These are phyloP conservation scores for Cheilosia scutellata DNA, from an alignment of 2,888 invertebrate species.

Conservation along the genomic window DNA sequence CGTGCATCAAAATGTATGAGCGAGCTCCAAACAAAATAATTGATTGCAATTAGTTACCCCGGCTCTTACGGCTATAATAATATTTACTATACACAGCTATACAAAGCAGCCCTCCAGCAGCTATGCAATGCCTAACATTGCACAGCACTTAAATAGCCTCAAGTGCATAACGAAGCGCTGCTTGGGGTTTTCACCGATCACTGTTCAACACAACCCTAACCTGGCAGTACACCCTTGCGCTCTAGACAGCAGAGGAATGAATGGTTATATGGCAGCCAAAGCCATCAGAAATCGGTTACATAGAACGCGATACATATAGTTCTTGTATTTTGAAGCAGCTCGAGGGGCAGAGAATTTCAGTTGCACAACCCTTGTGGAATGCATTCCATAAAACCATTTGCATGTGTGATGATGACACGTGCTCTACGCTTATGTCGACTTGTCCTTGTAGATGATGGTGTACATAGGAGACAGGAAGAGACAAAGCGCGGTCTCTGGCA, in stretches of 20 bases:
- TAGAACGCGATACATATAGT: slow-evolving; percentile 10
- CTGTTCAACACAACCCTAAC: slow-evolving; percentile 29
- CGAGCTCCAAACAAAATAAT: slow-evolving; percentile 56
- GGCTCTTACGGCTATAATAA: slow-evolving; percentile 59
- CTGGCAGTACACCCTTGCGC: not conserved
- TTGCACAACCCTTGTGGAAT: slow-evolving; percentile 33
- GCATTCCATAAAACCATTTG: slow-evolving; percentile 63
- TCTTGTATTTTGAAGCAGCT: not conserved
- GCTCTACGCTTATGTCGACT: slow-evolving; percentile 48
- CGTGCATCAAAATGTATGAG: slow-evolving; percentile 25
- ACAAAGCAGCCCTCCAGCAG: not conserved
- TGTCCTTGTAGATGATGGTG: slow-evolving; percentile 20
- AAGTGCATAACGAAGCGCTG: slow-evolving; percentile 66
- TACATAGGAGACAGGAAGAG: slow-evolving; percentile 2
- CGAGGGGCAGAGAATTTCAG: too few relatives aligned
- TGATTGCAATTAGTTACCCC: slow-evolving; percentile 72
- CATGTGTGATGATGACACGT: slow-evolving; percentile 71
- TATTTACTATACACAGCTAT: slow-evolving; percentile 45
- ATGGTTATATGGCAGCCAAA: slow-evolving; percentile 27
- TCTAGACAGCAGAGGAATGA: not conserved
- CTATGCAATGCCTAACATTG: slow-evolving; percentile 34
- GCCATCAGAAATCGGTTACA: slow-evolving; percentile 31
- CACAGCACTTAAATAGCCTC: slow-evolving; percentile 62
- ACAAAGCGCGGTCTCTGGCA: slow-evolving; percentile 32
- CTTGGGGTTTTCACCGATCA: slow-evolving; percentile 12